Conservation (phyloP, 2,797 vertebrate species). For the Catharus ustulatus region DNA sequence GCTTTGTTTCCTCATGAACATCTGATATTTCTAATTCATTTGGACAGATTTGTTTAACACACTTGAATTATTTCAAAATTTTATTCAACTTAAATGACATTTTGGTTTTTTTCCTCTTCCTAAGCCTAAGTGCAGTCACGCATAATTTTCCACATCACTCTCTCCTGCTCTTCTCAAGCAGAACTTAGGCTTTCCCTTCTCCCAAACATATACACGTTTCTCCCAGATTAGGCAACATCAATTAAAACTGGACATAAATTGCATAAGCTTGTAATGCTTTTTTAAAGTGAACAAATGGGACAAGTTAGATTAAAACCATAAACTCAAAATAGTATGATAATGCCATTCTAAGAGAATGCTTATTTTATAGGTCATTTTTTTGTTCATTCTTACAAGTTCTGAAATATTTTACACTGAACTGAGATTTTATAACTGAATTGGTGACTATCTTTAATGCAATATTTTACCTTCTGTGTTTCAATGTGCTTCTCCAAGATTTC, state of each 20-base stretch:
- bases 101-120: background rate
- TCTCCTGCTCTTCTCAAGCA: background rate
- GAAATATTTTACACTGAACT: background rate
- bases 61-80: background rate
- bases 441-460: background rate
- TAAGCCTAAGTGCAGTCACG: background rate
- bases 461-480: slow-evolving; percentile 94
- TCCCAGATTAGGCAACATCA: background rate
- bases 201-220: rapidly evolving
- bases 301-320: background rate
- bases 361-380: background rate
- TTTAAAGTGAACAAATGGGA: background rate
- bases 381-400: background rate
- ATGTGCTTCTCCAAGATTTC: slow-evolving; percentile 98
- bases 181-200: background rate
- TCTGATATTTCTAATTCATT: background rate
- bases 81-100: background rate
- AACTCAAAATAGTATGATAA: background rate
- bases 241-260: background rate
- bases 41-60: background rate
- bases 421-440: background rate
- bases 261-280: background rate
- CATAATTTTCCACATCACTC: background rate
- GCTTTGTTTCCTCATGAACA: background rate
- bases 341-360: background rate